phyloP scores from a whole-genome alignment of 2,888 invertebrate species.

The Hirtodrosophila duncani region DNA sequence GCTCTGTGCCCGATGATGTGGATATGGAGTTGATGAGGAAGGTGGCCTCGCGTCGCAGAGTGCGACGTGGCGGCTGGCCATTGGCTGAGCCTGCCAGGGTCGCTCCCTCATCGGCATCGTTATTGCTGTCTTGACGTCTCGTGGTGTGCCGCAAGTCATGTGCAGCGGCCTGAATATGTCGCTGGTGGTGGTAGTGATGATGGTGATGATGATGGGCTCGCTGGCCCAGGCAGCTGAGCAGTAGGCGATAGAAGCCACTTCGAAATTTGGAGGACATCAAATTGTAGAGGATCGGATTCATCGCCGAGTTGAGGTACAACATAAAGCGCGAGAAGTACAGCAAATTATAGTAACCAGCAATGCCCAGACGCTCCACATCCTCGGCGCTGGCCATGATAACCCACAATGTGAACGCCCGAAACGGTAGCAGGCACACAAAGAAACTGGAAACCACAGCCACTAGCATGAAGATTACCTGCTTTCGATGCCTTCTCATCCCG shows the following conservation, averaged over 20 bases:
- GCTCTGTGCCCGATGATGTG: slow-evolving; percentile 72
- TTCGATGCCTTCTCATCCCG: slow-evolving; percentile 84
- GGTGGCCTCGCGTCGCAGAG: slow-evolving; percentile 65
- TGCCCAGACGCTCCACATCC: slow-evolving; percentile 83
- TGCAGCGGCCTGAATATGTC: slow-evolving; percentile 20
- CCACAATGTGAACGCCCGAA: slow-evolving; percentile 92
- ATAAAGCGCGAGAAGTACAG: slow-evolving; percentile 92
- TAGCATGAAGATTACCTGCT: slow-evolving; percentile 92
- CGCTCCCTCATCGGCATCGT: slow-evolving; percentile 29
- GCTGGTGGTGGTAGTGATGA: slow-evolving; percentile 37
- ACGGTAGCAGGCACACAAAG: slow-evolving; percentile 93
- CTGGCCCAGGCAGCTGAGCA: slow-evolving; percentile 77
- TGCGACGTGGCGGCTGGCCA: slow-evolving; percentile 44
- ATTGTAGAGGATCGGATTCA: slow-evolving; percentile 94
- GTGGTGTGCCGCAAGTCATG: slow-evolving; percentile 36
- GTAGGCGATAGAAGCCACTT: slow-evolving; percentile 86
- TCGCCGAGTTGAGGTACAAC: slow-evolving; percentile 93
- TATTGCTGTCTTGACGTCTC: too few species aligned
- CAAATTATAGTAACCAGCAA: slow-evolving; percentile 89
- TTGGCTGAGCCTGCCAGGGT: slow-evolving; percentile 10
- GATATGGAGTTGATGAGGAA: slow-evolving; percentile 72
- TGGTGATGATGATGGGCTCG: slow-evolving; percentile 45
- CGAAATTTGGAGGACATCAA: slow-evolving; percentile 95
- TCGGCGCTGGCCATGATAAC: slow-evolving; percentile 88
- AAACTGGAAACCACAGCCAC: slow-evolving; percentile 93